Conservation (phyloP, 2,888 invertebrate species). For the Pasiphila rectangulata region DNA sequence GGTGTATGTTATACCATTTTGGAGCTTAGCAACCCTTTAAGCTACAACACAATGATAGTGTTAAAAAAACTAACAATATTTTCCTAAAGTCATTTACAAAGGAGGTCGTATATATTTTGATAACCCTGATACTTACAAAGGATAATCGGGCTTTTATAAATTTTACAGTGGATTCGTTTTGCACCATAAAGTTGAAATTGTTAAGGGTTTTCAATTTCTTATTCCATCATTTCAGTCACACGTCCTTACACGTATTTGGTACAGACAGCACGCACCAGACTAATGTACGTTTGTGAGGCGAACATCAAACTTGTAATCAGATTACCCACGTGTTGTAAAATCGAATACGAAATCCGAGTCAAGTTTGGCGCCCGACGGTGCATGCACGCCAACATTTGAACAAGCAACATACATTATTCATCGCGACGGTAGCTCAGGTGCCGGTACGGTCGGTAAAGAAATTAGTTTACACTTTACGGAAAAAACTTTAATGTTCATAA, state of each 20-base stretch:
- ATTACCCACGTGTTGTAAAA: slow-evolving; percentile 48
- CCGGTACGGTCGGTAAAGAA: slow-evolving; percentile 5
- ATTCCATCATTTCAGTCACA: no score
- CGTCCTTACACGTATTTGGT: not conserved
- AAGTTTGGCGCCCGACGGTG: slow-evolving; percentile 41
- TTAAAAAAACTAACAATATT: no score
- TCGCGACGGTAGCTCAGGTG: slow-evolving; percentile 27
- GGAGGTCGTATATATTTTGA: no score
- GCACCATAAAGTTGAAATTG: no score
- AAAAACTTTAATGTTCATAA: not conserved
- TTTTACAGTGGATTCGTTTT: no score
- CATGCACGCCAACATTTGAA: slow-evolving; percentile 39
- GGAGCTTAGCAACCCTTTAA: no score
- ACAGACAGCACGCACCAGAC: not conserved
- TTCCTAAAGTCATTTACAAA: no score
- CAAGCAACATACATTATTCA: slow-evolving; percentile 39
- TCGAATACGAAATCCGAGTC: slow-evolving; percentile 39
- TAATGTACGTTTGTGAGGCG: not conserved
- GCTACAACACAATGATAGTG: no score
- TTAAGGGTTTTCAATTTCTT: no score
- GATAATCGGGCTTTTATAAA: no score
- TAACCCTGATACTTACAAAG: no score
- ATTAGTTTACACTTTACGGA: slow-evolving; percentile 3
- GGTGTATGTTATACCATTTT: no score
- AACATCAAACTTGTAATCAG: slow-evolving; percentile 40